Percentiles rank a stretch among this genome's conserved stretches.
These are phyloP conservation scores for Tonatia bakeri DNA, from an alignment of 2,113 vertebrate genomes.

Conservation along the genomic window DNA sequence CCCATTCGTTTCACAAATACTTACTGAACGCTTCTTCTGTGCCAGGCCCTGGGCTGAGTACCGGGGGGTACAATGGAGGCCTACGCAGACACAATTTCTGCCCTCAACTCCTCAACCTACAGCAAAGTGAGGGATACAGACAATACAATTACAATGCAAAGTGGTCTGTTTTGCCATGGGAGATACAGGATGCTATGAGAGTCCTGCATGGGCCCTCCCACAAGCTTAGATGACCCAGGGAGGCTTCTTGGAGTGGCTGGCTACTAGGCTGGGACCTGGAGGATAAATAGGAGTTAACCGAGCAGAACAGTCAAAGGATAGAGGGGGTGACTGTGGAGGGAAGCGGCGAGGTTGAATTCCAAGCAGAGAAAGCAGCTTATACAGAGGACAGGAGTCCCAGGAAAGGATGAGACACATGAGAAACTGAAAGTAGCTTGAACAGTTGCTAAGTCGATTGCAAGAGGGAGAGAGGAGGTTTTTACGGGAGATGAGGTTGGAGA, in stretches of 20 bases:
- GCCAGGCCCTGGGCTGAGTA: background rate
- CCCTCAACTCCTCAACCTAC: background rate
- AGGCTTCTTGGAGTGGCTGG: background rate
- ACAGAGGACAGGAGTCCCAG: background rate
- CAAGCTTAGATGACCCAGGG: background rate
- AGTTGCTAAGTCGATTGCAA: background rate
- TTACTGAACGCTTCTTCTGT: background rate
- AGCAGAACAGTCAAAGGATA: background rate
- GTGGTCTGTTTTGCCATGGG: background rate
- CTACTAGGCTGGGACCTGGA: background rate
- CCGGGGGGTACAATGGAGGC: background rate
- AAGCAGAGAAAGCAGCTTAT: background rate
- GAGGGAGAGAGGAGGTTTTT: background rate
- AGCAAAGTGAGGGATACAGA: background rate
- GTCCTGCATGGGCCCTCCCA: background rate
- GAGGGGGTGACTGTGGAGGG: background rate
- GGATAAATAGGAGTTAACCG: background rate
- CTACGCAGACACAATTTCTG: background rate
- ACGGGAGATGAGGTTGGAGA: background rate
- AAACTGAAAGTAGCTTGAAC: background rate
- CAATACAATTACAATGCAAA: background rate
- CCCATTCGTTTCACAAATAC: background rate
- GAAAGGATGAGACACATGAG: background rate
- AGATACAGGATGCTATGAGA: background rate
- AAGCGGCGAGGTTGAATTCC: background rate